Percentiles rank a stretch among this genome's conserved stretches.
Evolutionary conservation across 2,113 vertebrate species (phyloP).

Genomic region (Ceratotherium simum): DNA sequence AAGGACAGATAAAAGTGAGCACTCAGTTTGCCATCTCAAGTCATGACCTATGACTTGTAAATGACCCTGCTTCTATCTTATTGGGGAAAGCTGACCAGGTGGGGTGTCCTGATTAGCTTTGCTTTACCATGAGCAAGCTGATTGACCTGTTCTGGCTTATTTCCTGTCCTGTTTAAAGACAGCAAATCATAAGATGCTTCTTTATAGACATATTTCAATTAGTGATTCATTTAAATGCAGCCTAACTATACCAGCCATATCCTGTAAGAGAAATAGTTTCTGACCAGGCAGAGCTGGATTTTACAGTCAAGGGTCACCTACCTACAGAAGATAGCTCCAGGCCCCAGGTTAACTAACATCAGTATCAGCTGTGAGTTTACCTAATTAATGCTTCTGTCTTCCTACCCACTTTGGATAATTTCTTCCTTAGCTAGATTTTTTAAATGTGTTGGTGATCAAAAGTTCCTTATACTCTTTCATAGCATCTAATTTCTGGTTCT

Average conservation of each 20-base stretch:
- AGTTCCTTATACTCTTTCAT: not conserved
- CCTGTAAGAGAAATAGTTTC: not conserved
- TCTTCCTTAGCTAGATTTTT: not conserved
- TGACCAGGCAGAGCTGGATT: not conserved
- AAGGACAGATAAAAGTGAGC: not conserved
- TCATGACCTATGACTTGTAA: not conserved
- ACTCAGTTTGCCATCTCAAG: not conserved
- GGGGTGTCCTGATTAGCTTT: not conserved
- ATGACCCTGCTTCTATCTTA: not conserved
- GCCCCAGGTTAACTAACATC: accelerated
- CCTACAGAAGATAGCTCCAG: not conserved
- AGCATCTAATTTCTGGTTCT: not conserved
- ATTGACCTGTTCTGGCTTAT: not conserved
- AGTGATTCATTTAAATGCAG: not conserved
- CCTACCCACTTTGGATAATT: accelerated
- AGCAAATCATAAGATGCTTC: not conserved
- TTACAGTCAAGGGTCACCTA: not conserved
- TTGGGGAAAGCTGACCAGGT: too few species aligned
- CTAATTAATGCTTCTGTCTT: not conserved
- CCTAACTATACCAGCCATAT: too few species aligned
- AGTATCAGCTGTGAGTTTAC: too few species aligned
- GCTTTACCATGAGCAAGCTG: not conserved
- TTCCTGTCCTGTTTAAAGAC: not conserved
- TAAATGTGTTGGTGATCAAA: not conserved
- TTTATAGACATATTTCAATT: not conserved